Evolutionary conservation across 2,888 invertebrate genomes (phyloP).

Genomic region (Lasioglossum pauxillum): DNA sequence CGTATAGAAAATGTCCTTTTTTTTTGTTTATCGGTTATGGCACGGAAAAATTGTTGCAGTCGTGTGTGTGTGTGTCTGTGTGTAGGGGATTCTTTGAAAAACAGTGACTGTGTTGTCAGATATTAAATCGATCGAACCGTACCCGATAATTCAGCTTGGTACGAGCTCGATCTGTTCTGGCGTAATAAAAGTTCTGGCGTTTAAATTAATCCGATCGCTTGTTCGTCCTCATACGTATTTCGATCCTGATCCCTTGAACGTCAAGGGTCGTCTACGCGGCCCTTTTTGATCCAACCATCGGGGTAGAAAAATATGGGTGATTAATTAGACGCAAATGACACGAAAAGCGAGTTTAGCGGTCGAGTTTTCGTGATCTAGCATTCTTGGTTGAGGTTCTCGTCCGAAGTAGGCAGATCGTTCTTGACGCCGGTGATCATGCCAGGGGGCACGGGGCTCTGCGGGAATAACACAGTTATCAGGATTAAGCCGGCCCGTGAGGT

Average conservation of each 20-base stretch:
- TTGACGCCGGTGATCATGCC: constrained; percentile 79
- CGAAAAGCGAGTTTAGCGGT: constrained; percentile 65
- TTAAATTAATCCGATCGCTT: not conserved
- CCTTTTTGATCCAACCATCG: constrained; percentile 22
- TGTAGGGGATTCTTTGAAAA: not conserved
- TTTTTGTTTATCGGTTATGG: constrained; percentile 18
- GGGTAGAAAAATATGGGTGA: constrained; percentile 56
- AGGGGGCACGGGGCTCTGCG: constrained; percentile 82
- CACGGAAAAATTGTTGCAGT: constrained; percentile 28
- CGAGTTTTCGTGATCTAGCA: constrained; percentile 75
- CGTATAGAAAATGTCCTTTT: not conserved
- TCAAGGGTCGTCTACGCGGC: not conserved
- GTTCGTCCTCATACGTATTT: constrained; percentile 21
- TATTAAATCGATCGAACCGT: not conserved
- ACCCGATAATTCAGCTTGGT: not conserved
- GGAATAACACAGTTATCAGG: constrained; percentile 69
- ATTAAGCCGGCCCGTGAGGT: constrained; percentile 55
- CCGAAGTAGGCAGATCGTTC: constrained; percentile 81
- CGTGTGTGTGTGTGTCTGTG: not conserved
- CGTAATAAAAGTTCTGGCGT: not conserved
- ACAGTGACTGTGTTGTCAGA: not conserved
- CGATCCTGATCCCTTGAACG: constrained; percentile 6
- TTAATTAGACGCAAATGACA: constrained; percentile 66
- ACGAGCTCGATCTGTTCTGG: not conserved
- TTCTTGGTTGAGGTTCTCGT: constrained; percentile 83